phyloP scores from a whole-genome alignment of 2,797 vertebrate species.

The Geotria australis region DNA sequence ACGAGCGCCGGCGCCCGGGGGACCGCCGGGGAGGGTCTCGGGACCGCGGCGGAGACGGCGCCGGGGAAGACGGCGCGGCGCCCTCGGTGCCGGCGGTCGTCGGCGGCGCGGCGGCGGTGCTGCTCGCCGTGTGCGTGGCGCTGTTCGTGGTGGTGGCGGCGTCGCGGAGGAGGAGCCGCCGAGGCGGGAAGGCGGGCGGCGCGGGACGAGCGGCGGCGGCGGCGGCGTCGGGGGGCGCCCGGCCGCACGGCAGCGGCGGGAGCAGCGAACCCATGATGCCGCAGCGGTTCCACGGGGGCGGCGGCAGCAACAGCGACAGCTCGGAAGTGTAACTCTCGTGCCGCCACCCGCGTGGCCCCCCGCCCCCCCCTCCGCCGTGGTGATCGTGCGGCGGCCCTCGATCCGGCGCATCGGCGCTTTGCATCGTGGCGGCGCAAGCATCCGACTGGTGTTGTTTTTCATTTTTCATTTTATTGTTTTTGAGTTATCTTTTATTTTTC shows the following conservation, averaged over 20 bases:
- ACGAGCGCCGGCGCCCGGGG: neutral
- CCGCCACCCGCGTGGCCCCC: too few species aligned
- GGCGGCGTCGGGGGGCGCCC: slow-evolving; percentile 14
- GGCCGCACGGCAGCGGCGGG: slow-evolving; percentile 11
- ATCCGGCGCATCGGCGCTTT: too few species aligned
- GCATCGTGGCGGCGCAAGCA: too few species aligned
- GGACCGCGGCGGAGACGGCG: slow-evolving; percentile 2
- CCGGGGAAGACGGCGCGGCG: slow-evolving; percentile 9
- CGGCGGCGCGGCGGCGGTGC: slow-evolving; percentile 13
- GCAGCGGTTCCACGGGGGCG: slow-evolving; percentile 4
- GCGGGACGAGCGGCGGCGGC: slow-evolving; percentile 3
- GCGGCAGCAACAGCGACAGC: slow-evolving; percentile 11
- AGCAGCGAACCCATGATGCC: slow-evolving; percentile 6
- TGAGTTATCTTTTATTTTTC: too few species aligned
- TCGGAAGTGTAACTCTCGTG: slow-evolving; percentile 17
- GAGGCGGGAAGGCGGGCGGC: slow-evolving; percentile 5
- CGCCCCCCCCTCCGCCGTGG: too few species aligned
- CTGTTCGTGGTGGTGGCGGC: slow-evolving; percentile 12
- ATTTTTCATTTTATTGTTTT: too few species aligned
- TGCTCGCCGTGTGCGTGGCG: slow-evolving; percentile 13
- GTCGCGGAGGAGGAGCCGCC: slow-evolving; percentile 6
- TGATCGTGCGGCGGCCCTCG: neutral
- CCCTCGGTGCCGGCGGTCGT: slow-evolving; percentile 2
- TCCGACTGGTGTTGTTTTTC: too few species aligned
- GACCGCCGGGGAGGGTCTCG: slow-evolving; percentile 3